These are phyloP conservation scores for Arvicanthis niloticus DNA, from an alignment of 2,113 vertebrate species.

Conservation along the genomic window DNA sequence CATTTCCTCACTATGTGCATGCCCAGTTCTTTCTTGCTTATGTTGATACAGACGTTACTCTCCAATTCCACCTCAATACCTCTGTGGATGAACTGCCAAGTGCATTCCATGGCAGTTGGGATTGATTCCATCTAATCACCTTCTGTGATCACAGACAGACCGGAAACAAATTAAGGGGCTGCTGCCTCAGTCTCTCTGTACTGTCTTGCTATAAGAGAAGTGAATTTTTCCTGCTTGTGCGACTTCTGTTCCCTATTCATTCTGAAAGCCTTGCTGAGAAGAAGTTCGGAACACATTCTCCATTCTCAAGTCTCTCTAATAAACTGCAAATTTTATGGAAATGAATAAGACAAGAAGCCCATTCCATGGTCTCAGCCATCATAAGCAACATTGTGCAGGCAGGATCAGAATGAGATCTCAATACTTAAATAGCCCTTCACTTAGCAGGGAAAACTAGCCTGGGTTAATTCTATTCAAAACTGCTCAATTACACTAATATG, in stretches of 20 bases:
- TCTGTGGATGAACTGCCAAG: background rate
- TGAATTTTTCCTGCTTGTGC: too few relatives aligned
- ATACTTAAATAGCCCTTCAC: background rate
- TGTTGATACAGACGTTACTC: background rate
- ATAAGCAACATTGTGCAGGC: background rate
- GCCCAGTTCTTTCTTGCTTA: background rate
- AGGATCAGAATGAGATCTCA: background rate
- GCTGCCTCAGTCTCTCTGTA: background rate
- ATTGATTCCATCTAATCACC: background rate
- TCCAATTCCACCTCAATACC: background rate
- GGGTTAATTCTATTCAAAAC: constrained; percentile 26
- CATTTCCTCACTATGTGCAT: background rate
- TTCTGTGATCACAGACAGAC: background rate
- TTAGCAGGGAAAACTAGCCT: background rate
- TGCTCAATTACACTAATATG: constrained; percentile 28
- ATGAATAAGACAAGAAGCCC: background rate
- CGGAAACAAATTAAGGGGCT: background rate
- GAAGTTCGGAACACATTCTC: background rate
- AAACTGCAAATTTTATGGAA: background rate
- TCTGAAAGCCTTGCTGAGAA: background rate
- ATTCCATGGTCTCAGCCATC: background rate
- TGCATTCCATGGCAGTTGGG: background rate
- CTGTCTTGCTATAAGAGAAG: background rate
- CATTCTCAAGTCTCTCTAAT: background rate
- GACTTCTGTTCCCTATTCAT: background rate